Conservation (phyloP, 2,113 vertebrate species). For the Ornithorhynchus anatinus region DNA sequence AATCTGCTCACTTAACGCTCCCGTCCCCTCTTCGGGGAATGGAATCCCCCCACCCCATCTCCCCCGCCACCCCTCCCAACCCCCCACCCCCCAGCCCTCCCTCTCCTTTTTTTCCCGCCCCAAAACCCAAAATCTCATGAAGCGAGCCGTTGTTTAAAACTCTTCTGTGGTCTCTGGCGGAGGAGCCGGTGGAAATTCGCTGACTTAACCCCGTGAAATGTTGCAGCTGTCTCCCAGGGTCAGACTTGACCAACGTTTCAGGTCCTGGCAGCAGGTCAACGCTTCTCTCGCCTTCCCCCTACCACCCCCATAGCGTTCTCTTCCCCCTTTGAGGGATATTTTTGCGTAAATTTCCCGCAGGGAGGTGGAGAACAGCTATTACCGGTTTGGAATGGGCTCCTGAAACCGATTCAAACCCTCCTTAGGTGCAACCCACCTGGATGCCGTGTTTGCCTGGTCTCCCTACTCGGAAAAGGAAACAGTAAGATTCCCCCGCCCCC, state of each 20-base stretch:
- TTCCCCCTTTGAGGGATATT: constrained; percentile 74
- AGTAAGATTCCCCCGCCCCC: too few relatives aligned
- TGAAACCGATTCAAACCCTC: constrained; percentile 67
- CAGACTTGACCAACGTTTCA: constrained; percentile 74
- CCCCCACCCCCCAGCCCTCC: not conserved
- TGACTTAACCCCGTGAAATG: constrained; percentile 87
- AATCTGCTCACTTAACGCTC: constrained; percentile 82
- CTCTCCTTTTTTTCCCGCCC: constrained; percentile 26
- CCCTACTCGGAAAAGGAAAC: constrained; percentile 59
- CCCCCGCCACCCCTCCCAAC: constrained; percentile 66
- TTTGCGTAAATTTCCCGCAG: constrained; percentile 77
- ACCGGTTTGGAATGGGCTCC: constrained; percentile 71
- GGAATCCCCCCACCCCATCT: constrained; percentile 79
- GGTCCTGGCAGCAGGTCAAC: constrained; percentile 78
- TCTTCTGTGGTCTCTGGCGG: constrained; percentile 90
- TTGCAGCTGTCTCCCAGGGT: constrained; percentile 87
- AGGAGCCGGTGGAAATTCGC: constrained; percentile 83
- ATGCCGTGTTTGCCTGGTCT: constrained; percentile 61
- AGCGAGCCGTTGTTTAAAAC: constrained; percentile 88
- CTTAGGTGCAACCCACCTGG: constrained; percentile 45
- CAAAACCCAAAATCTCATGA: constrained; percentile 78
- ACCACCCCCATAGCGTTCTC: not conserved
- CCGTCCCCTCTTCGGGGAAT: too few relatives aligned
- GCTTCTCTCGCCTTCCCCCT: constrained; percentile 9
- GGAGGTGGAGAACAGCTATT: constrained; percentile 78